These are phyloP conservation scores for Serinus canaria DNA, from an alignment of 2,113 vertebrate species.

Conservation along the genomic window DNA sequence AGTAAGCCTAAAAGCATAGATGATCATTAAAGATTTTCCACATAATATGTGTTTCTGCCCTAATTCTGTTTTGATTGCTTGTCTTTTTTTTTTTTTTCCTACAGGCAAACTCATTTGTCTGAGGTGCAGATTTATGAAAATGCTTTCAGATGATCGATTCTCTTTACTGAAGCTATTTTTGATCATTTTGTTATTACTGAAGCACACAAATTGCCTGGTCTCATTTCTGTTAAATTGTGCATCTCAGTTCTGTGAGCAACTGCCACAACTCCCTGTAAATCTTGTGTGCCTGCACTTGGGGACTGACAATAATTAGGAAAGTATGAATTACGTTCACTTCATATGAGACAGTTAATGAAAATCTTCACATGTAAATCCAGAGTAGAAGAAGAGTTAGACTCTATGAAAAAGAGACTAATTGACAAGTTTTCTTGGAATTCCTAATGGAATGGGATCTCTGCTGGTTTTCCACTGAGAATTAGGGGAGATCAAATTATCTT, in stretches of 20 bases:
- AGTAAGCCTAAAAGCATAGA: background rate
- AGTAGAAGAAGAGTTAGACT: background rate
- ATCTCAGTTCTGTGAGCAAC: background rate
- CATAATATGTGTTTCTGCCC: background rate
- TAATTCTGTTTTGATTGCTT: background rate
- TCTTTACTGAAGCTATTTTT: background rate
- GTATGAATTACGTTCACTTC: background rate
- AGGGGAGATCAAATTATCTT: background rate
- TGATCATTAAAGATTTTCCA: background rate
- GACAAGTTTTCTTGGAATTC: background rate
- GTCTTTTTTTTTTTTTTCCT: background rate
- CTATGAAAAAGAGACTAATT: background rate
- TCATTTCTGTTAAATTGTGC: background rate
- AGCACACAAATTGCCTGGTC: background rate
- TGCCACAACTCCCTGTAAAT: background rate
- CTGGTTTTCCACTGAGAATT: background rate
- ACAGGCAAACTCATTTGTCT: background rate
- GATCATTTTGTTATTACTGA: slow-evolving; percentile 29
- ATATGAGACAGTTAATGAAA: background rate
- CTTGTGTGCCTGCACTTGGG: background rate
- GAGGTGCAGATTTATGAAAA: background rate
- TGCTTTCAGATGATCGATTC: background rate
- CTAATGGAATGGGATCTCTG: background rate
- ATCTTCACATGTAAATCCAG: background rate
- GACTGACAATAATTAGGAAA: background rate